Evolutionary conservation across 1,140 invertebrate genomes (phyloP), one percentile per base, ranked within the genome.

Genomic region (Leptopilina boulardi): DNA sequence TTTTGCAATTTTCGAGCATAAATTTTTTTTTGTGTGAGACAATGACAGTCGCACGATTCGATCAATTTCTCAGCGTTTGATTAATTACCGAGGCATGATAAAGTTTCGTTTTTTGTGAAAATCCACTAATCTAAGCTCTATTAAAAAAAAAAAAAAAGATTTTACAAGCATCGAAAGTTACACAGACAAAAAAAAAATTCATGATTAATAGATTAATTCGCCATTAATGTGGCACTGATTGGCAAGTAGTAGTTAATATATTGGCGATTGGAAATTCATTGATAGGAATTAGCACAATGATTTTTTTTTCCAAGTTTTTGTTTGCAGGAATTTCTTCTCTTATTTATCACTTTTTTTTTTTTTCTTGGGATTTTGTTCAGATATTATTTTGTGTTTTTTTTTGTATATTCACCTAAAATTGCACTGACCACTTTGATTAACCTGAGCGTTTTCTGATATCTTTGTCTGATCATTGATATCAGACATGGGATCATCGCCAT

Each of bases 401-500:
- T n/a, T n/a, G n/a, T 38, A 38, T 38, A 38, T 38, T 38, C 84
- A 87, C 82, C 86, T 87, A 73, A 81, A 74, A 83, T 87, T 84
- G 70, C 80, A 83, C 73, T 84, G 83, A 79, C 81, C 81, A 77
- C 80, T 80, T 77, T 84, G 79, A 75, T 84, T 83, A 71, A 73
- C 79, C 77, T 83, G 83, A 77, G 74, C 66, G 30, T 78, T 75
- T 21, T 82, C 80, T 19, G 80, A 47, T 72, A 73, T 71, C 74
- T 87, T 88, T 2, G 80, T 80, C 70, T 88, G 87, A 78, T 91
- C 90, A 47, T 80, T 86, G 54, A 86, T 87, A 19, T 89, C 83
- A 30, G 87, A 81, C 89, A 92, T 91, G 2, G 88, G 86, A 81
- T 92, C 91, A 13, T 89, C 86, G 1, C 83, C 87, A 56, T 87